phyloP scores from a whole-genome alignment of 2,888 invertebrate genomes.

The Xanthorhoe designata region DNA sequence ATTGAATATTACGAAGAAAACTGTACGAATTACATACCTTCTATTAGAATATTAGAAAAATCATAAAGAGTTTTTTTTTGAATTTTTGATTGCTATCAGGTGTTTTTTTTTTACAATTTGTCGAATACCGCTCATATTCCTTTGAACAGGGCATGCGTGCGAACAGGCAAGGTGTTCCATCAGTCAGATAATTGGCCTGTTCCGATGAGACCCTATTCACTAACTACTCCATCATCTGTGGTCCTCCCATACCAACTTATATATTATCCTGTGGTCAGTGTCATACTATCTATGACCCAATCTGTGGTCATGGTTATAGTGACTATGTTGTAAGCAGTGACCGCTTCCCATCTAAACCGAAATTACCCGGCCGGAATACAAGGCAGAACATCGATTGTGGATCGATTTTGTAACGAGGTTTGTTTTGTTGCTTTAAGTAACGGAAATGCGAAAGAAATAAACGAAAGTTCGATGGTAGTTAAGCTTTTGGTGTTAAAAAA shows the following conservation, averaged over 20 bases:
- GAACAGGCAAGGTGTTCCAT: slow-evolving; percentile 74
- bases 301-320: slow-evolving; percentile 13
- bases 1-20: no score
- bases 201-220: slow-evolving; percentile 61
- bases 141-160: slow-evolving; percentile 43
- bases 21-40: no score
- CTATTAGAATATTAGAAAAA: no score
- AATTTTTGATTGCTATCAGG: slow-evolving; percentile 1
- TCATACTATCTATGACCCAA: slow-evolving; percentile 5
- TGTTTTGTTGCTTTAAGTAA: slow-evolving; percentile 27
- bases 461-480: neutral
- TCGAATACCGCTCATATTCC: slow-evolving; percentile 14
- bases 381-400: slow-evolving; percentile 32
- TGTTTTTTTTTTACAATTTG: slow-evolving; percentile 6
- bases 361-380: slow-evolving; percentile 25
- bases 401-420: slow-evolving; percentile 34
- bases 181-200: slow-evolving; percentile 70
- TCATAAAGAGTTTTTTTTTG: neutral
- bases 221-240: slow-evolving; percentile 32
- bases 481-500: neutral
- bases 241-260: slow-evolving; percentile 8
- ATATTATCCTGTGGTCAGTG: slow-evolving; percentile 14
- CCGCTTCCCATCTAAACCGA: slow-evolving; percentile 28
- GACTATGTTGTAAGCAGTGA: slow-evolving; percentile 18
- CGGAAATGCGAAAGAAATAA: slow-evolving; percentile 13